Percentiles rank a stretch among this genome's conserved stretches.
Evolutionary conservation across 2,888 invertebrate genomes (phyloP).

Genomic region (Patella ulyssiponensis): DNA sequence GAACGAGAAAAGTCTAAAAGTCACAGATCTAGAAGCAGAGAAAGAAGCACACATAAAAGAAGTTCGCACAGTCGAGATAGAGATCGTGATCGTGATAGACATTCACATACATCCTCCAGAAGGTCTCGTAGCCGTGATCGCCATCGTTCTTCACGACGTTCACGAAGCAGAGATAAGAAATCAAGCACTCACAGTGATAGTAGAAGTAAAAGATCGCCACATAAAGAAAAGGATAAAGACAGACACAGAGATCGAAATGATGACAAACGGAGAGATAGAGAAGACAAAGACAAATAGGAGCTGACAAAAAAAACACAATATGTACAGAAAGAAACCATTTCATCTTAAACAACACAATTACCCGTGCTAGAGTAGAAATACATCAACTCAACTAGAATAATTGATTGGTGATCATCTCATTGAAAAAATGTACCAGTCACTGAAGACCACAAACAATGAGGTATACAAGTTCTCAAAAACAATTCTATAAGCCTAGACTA

Average conservation of each 20-base stretch:
- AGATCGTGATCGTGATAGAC: not conserved
- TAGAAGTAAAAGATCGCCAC: conserved; percentile 4
- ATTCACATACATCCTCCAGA: too few species aligned
- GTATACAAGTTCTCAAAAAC: too few species aligned
- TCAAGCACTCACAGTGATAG: not conserved
- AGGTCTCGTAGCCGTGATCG: conserved; percentile 2
- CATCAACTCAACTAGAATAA: too few species aligned
- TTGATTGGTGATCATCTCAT: too few species aligned
- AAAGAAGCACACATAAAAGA: not conserved
- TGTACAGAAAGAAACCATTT: too few species aligned
- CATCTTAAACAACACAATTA: too few species aligned
- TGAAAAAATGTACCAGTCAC: too few species aligned
- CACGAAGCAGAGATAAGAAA: not conserved
- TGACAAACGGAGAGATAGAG: not conserved
- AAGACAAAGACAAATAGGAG: not conserved
- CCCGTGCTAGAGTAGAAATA: too few species aligned
- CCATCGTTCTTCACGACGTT: not conserved
- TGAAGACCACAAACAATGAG: too few species aligned
- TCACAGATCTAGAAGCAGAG: conserved; percentile 36
- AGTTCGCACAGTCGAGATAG: not conserved
- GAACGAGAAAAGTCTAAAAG: conserved; percentile 35
- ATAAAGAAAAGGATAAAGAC: conserved; percentile 1
- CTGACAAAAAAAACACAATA: not conserved
- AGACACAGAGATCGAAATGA: not conserved
- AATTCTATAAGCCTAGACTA: too few species aligned